A percentile compares a stretch with the other conserved stretches of the same genome.
phyloP scores from a whole-genome alignment of 92 coral and sea anemone genomes.

The Porites divaricata region DNA sequence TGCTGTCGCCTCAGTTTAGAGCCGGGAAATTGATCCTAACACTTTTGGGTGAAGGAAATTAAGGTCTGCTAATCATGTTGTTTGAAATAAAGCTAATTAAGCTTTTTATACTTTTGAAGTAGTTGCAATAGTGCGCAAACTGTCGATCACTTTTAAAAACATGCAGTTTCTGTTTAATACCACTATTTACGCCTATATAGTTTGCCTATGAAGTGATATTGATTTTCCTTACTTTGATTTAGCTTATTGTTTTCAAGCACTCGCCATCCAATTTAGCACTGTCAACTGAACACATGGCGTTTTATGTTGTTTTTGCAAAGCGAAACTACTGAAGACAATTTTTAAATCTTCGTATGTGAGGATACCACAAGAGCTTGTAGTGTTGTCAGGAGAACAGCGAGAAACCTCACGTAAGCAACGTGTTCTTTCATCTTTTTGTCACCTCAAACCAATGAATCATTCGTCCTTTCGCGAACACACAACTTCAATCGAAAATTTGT shows the following conservation, averaged over 20 bases:
- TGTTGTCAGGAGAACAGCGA: constrained; percentile 37
- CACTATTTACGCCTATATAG: neutral
- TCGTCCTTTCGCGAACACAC: constrained; percentile 8
- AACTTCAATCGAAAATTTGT: constrained; percentile 24
- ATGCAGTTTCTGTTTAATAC: neutral
- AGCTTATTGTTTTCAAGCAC: constrained; percentile 21
- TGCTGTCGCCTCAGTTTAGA: too few relatives aligned
- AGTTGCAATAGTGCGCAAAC: neutral
- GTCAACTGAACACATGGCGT: constrained; percentile 31
- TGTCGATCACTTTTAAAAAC: constrained; percentile 6
- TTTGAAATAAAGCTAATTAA: constrained; percentile 7
- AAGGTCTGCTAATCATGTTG: constrained; percentile 27
- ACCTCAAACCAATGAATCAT: neutral
- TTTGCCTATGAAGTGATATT: neutral
- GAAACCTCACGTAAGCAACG: constrained; percentile 25
- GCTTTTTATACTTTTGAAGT: constrained; percentile 4
- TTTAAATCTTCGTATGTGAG: neutral
- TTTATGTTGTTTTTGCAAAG: neutral
- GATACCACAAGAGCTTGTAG: constrained; percentile 19
- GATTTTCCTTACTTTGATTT: neutral
- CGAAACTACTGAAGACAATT: neutral
- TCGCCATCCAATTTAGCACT: neutral
- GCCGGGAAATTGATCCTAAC: neutral
- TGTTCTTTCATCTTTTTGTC: constrained; percentile 9
- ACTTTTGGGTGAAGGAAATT: constrained; percentile 32